A percentile compares a stretch with the other conserved stretches of the same genome.
phyloP scores from a whole-genome alignment of 2,888 invertebrate species.

The Himalopsyche anomala region DNA sequence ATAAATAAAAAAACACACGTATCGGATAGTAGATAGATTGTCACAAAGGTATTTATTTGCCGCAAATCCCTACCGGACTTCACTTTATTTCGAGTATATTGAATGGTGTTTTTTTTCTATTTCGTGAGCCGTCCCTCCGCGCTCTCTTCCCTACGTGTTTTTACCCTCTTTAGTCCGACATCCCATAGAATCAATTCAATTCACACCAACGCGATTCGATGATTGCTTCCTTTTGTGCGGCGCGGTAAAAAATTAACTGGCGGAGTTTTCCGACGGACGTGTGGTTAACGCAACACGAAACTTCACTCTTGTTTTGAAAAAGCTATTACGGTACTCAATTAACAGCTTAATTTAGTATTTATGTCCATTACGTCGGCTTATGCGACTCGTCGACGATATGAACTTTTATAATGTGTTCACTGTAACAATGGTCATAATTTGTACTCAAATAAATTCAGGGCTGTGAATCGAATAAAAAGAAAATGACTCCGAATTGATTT shows the following conservation, averaged over 20 bases:
- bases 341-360: too few relatives aligned
- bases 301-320: not conserved
- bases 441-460: too few relatives aligned
- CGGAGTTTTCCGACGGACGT: not conserved
- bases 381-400: too few relatives aligned
- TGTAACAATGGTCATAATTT: too few relatives aligned
- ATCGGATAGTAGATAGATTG: not conserved
- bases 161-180: constrained; percentile 32
- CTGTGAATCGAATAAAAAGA: too few relatives aligned
- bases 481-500: too few relatives aligned
- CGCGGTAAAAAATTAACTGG: constrained; percentile 39
- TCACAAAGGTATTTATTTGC: constrained; percentile 31
- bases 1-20: constrained; percentile 14
- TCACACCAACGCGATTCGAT: constrained; percentile 37
- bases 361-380: too few relatives aligned
- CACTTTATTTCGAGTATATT: constrained; percentile 22
- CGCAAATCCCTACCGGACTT: not conserved
- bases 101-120: constrained; percentile 35
- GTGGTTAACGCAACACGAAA: constrained; percentile 5
- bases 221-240: constrained; percentile 50
- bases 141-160: not conserved
- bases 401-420: too few relatives aligned
- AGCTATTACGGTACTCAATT: too few relatives aligned
- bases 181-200: constrained; percentile 46
- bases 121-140: not conserved